Evolutionary conservation across 2,797 vertebrate genomes (phyloP).

Genomic region (Menidia menidia): DNA sequence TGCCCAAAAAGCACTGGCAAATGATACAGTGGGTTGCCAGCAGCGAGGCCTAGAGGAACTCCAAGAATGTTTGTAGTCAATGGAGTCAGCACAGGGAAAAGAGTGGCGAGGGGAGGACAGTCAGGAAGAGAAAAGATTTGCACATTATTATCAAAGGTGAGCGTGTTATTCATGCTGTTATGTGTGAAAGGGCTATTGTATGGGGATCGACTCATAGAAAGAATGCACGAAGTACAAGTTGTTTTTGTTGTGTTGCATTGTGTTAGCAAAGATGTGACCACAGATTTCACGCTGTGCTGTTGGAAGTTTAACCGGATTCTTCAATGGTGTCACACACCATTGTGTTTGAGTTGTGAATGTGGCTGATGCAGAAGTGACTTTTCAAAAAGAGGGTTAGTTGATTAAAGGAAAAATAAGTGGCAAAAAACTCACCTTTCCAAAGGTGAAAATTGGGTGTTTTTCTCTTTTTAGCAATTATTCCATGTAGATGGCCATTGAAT

Average conservation of each 20-base stretch:
- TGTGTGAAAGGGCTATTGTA: slow-evolving; percentile 58
- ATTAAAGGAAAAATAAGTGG: neutral
- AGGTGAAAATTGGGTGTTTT: neutral
- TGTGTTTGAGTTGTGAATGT: neutral
- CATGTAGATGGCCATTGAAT: neutral
- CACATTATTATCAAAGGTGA: slow-evolving; percentile 46
- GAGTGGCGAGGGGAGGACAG: slow-evolving; percentile 25
- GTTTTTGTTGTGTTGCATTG: neutral
- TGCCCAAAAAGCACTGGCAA: slow-evolving; percentile 1
- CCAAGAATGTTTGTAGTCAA: slow-evolving; percentile 64
- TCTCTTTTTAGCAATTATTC: neutral
- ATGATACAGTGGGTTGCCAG: slow-evolving; percentile 65
- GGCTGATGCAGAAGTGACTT: neutral
- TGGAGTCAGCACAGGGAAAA: slow-evolving; percentile 36
- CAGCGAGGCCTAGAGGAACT: slow-evolving; percentile 60
- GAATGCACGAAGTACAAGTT: slow-evolving; percentile 25
- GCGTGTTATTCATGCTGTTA: slow-evolving; percentile 63
- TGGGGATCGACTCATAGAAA: slow-evolving; percentile 19
- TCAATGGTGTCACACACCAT: slow-evolving; percentile 33
- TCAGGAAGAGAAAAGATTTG: slow-evolving; percentile 29
- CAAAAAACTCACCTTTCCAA: neutral
- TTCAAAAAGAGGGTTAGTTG: neutral
- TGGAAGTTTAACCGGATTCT: slow-evolving; percentile 35
- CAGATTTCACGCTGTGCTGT: slow-evolving; percentile 42
- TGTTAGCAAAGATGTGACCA: slow-evolving; percentile 36